These are phyloP conservation scores for Dufourea novaeangliae DNA, from an alignment of 1,140 invertebrate genomes.

Conservation along the genomic window DNA sequence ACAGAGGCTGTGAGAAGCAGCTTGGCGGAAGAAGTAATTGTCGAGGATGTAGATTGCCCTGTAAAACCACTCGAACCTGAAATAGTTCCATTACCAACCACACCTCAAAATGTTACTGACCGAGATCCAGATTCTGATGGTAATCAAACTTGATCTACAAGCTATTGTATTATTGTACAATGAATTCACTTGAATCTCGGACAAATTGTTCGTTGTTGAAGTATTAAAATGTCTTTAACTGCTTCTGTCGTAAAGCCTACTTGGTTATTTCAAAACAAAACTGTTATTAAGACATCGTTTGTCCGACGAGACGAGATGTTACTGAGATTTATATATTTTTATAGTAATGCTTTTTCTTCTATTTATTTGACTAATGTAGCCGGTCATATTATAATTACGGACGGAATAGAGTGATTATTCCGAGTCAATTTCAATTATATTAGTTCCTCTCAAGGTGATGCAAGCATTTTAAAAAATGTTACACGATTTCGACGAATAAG, in stretches of 20 bases:
- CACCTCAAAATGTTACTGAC: constrained; percentile 57
- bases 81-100: constrained; percentile 66
- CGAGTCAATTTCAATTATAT: background rate
- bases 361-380: background rate
- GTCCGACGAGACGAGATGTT: background rate
- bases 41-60: constrained; percentile 73
- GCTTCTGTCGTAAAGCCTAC: background rate
- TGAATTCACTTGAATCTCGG: constrained; percentile 31
- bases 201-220: constrained; percentile 26
- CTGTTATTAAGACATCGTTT: background rate
- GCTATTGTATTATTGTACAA: constrained; percentile 68
- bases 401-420: constrained; percentile 1
- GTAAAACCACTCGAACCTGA: constrained; percentile 75
- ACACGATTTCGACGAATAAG: constrained; percentile 15
- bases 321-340: background rate
- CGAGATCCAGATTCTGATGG: constrained; percentile 79
- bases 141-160: constrained; percentile 76
- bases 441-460: background rate
- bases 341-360: background rate
- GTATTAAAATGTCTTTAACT: constrained; percentile 4
- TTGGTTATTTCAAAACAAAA: background rate
- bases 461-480: constrained; percentile 2
- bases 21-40: constrained; percentile 83
- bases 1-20: constrained; percentile 85
- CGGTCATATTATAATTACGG: background rate